Evolutionary conservation across 1,140 invertebrate species (phyloP).

Genomic region (Drosophila littoralis): DNA sequence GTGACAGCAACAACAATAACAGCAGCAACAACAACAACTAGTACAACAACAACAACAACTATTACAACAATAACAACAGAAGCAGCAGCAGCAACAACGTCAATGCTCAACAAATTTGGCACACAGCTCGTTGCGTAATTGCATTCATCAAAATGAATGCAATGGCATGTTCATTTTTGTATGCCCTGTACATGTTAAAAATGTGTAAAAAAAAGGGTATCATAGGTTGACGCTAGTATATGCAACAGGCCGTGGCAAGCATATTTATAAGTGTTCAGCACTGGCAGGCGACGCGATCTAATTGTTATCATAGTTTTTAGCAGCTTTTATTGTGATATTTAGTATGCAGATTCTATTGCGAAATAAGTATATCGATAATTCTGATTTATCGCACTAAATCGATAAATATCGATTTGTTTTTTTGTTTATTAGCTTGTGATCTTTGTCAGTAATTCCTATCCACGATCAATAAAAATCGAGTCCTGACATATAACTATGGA

Average conservation of each 20-base stretch:
- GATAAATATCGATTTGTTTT: not conserved
- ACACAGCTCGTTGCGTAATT: constrained; percentile 68
- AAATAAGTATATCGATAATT: too few species aligned
- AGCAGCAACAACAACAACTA: constrained; percentile 1
- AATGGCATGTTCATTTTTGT: constrained; percentile 15
- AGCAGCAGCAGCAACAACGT: constrained; percentile 14
- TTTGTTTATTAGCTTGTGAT: too few species aligned
- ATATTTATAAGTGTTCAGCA: too few species aligned
- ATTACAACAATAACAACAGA: constrained; percentile 16
- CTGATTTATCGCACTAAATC: not conserved
- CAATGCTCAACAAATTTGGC: constrained; percentile 48
- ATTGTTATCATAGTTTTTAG: too few species aligned
- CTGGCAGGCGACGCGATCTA: too few species aligned
- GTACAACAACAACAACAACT: constrained; percentile 29
- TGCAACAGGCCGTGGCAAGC: too few species aligned
- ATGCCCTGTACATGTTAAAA: not conserved
- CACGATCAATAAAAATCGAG: too few species aligned
- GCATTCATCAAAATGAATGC: constrained; percentile 66
- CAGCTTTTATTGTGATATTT: too few species aligned
- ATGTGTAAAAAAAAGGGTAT: not conserved
- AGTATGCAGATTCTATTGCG: too few species aligned
- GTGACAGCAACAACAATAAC: constrained; percentile 15
- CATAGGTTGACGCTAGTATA: not conserved
- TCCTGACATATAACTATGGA: too few species aligned
- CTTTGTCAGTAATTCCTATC: too few species aligned